Base-by-base conservation (phyloP, 2,113 vertebrate species). In the Coryphaenoides rupestris region DNA sequence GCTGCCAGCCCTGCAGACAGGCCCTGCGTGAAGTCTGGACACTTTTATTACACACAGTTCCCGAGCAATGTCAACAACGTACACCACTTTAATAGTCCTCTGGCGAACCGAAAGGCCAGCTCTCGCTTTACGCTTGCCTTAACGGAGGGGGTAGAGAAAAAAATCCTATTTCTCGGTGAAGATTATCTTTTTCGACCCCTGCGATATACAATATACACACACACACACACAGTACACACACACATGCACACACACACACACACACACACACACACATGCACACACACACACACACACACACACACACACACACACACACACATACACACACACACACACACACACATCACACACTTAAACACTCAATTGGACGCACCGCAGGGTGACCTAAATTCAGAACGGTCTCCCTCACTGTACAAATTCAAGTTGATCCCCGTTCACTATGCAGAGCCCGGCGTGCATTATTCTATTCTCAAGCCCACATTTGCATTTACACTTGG, bases 11-110 rank as follows among this genome's bases (percentile, higher is more conserved):
- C 58, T 66, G 54, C 17, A 52, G 73, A 82, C 63, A 73, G 70
- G 70, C 5, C 28, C 65, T 76, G 70, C 78, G 80, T 84, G 82
- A 84, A 81, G 84, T 84, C 79, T 66, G 67, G 76, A 72, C 75
- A 73, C 72, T 85, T 86, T 76, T 80, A 87, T 86, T 87, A 85
- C 87, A 84, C 72, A 84, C 77, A 61, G 19, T 22, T 15, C 19
- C 21, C 40, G 2, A 15, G 19, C 19, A 45, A 12, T 84, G 82
- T 86, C 83, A 85, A 84, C 85, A 80, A 73, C 74, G 71, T 74
- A 69, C 72, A 82, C 68, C 81, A 12, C 80, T 85, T 77, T 72
- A 78, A 88, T 78, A 74, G 72, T 85, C 69, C 72, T 62, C 64
- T 63, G 26, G 66, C 72, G 70, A 81, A 75, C 74, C 78, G 23